phyloP scores from a whole-genome alignment of 2,113 vertebrate species.

The Pangasianodon hypophthalmus region DNA sequence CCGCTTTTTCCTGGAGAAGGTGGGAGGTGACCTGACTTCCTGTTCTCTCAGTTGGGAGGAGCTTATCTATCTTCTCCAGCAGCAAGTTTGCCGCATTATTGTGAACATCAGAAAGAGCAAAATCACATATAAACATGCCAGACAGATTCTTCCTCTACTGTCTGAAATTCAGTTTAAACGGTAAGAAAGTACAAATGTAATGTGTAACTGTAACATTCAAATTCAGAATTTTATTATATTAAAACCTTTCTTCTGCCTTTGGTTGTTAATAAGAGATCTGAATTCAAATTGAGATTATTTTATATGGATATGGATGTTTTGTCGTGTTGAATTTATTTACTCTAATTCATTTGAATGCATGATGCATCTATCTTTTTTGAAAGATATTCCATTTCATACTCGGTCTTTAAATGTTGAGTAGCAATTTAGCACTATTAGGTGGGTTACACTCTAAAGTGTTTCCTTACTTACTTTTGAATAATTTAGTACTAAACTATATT shows the following conservation, averaged over 20 bases:
- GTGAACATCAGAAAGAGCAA: conserved; percentile 50
- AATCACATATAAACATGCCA: conserved; percentile 19
- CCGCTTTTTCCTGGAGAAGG: conserved; percentile 42
- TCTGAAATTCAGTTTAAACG: conserved; percentile 41
- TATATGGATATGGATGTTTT: too few species aligned
- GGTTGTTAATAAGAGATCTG: neutral
- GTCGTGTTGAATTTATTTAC: too few species aligned
- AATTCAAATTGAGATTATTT: neutral
- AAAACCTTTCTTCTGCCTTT: neutral
- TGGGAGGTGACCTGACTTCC: conserved; percentile 42
- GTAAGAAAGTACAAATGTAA: conserved; percentile 12
- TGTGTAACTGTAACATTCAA: neutral
- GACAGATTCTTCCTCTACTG: conserved; percentile 43
- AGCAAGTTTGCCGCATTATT: conserved; percentile 18
- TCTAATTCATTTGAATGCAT: too few species aligned
- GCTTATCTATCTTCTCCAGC: conserved; percentile 42
- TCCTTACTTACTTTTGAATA: neutral
- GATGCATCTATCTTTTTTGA: neutral
- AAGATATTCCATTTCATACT: neutral
- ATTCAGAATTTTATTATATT: neutral
- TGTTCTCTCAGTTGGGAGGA: conserved; percentile 49
- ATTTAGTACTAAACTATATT: neutral
- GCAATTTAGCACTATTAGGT: neutral
- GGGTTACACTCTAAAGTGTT: neutral
- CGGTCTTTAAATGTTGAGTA: neutral